phyloP scores from a whole-genome alignment of 2,113 vertebrate species.

The Hypanus sabinus region DNA sequence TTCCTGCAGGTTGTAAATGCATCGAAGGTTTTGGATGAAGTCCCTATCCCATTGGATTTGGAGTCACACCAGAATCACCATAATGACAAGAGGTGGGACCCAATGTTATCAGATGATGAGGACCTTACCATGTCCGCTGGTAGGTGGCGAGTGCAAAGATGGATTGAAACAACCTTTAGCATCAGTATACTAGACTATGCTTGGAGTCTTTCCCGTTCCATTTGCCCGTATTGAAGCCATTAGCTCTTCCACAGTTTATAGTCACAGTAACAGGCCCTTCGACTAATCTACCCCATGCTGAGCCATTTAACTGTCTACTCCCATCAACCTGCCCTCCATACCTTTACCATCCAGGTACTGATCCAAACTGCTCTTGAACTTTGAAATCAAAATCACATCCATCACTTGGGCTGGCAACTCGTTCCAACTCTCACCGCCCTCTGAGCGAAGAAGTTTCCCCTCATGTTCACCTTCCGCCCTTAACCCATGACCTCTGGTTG shows the following conservation, averaged over 20 bases:
- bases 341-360: no score
- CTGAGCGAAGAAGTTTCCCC: no score
- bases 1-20: constrained; percentile 9
- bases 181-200: neutral
- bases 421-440: no score
- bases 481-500: no score
- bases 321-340: no score
- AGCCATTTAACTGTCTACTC: no score
- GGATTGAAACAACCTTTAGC: neutral
- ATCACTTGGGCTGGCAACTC: no score
- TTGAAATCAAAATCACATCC: no score
- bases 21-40: constrained; percentile 24
- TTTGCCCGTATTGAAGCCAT: neutral
- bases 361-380: no score
- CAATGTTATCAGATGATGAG: neutral
- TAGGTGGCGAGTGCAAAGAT: neutral
- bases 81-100: neutral
- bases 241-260: neutral
- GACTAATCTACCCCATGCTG: no score
- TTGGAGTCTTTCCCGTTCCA: neutral
- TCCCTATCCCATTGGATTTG: neutral
- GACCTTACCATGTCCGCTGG: neutral
- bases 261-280: no score
- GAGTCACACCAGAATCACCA: neutral
- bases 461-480: no score